Evolutionary conservation across 2,888 invertebrate species (phyloP).

Genomic region (Agrotis ipsilon): DNA sequence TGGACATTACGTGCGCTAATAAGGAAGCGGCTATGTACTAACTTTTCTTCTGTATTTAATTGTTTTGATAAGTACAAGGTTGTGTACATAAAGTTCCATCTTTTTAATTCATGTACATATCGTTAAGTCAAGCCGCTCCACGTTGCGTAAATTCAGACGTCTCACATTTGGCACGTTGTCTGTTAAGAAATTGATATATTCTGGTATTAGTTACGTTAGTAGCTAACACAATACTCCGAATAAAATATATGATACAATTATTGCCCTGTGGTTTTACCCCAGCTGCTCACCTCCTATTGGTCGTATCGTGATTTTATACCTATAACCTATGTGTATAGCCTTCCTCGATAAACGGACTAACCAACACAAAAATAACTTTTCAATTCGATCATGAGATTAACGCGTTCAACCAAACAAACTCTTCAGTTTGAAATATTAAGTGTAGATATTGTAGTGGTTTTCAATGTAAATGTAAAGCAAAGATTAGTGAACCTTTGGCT

Average conservation of each 20-base stretch:
- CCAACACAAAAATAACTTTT: too few species aligned
- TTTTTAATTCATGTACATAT: constrained; percentile 22
- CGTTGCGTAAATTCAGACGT: constrained; percentile 39
- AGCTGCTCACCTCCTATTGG: too few species aligned
- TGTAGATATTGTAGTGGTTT: constrained; percentile 27
- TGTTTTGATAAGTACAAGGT: constrained; percentile 50
- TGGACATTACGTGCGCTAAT: constrained; percentile 43
- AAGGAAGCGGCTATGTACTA: constrained; percentile 57
- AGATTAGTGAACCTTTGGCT: constrained; percentile 31
- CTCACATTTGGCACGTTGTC: constrained; percentile 25
- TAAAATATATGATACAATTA: constrained; percentile 9
- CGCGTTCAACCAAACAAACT: too few species aligned
- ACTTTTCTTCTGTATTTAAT: constrained; percentile 52
- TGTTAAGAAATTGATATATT: constrained; percentile 37
- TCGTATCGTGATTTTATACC: too few species aligned
- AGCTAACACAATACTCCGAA: constrained; percentile 8
- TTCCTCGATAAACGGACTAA: too few species aligned
- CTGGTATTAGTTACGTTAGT: constrained; percentile 37
- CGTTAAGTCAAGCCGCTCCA: constrained; percentile 3
- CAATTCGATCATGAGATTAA: too few species aligned
- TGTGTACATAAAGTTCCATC: constrained; percentile 22
- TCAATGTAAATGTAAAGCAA: constrained; percentile 23
- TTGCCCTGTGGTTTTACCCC: too few species aligned
- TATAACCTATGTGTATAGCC: too few species aligned
- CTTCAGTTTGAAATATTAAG: too few species aligned